phyloP scores from a whole-genome alignment of 2,113 vertebrate species.

The Cyanoderma ruficeps region DNA sequence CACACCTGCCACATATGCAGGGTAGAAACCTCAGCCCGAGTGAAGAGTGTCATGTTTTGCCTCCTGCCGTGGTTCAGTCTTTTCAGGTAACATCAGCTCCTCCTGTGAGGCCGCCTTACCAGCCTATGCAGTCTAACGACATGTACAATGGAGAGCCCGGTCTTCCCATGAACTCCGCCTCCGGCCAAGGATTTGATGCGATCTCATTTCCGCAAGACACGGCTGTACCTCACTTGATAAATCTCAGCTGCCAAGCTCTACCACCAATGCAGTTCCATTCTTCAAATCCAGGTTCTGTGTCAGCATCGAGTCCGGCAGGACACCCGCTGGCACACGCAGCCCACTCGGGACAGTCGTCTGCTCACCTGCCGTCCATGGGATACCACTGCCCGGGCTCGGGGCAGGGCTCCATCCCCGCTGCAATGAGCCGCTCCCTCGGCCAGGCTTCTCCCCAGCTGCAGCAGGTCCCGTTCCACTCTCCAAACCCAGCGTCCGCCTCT shows the following conservation, averaged over 20 bases:
- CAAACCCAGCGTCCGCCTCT: conserved; percentile 83
- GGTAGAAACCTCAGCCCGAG: conserved; percentile 82
- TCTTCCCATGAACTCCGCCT: conserved; percentile 82
- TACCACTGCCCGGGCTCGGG: conserved; percentile 83
- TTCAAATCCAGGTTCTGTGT: conserved; percentile 75
- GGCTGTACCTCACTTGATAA: conserved; percentile 80
- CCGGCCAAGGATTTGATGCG: conserved; percentile 85
- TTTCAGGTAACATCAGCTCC: conserved; percentile 85
- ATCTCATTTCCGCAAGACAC: conserved; percentile 88
- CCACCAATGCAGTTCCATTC: conserved; percentile 85
- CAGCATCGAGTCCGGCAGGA: conserved; percentile 71
- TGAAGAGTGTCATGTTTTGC: conserved; percentile 84
- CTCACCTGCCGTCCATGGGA: conserved; percentile 82
- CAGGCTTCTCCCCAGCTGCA: conserved; percentile 87
- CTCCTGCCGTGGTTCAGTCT: conserved; percentile 79
- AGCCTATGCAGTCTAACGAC: conserved; percentile 85
- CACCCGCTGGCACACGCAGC: conserved; percentile 80
- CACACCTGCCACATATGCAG: conserved; percentile 89
- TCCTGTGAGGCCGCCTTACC: conserved; percentile 83
- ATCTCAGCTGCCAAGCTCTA: conserved; percentile 80
- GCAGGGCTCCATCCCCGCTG: conserved; percentile 77
- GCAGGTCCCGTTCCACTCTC: conserved; percentile 83
- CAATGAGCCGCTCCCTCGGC: conserved; percentile 75
- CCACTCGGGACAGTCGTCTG: conserved; percentile 74
- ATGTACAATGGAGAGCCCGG: conserved; percentile 88